Conservation (phyloP, 2,797 vertebrate species). For the Acropternis orthonyx region DNA sequence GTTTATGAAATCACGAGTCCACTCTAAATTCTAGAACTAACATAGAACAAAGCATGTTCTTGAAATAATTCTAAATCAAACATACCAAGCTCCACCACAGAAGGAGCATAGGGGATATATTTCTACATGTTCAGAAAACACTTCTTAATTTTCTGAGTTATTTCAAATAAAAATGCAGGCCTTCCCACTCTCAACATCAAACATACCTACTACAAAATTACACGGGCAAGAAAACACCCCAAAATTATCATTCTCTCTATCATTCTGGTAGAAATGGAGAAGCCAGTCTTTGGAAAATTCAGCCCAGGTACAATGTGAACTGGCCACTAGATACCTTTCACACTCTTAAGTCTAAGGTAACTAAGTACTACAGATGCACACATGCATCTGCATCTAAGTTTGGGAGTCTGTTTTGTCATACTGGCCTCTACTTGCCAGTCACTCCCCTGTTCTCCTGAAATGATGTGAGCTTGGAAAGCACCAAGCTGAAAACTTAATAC, state of each 20-base stretch:
- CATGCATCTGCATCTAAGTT: background rate
- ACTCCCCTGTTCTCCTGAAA: background rate
- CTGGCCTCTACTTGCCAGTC: background rate
- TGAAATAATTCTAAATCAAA: background rate
- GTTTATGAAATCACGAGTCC: background rate
- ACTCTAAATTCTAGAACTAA: background rate
- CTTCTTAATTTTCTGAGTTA: background rate
- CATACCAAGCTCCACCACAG: background rate
- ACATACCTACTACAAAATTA: background rate
- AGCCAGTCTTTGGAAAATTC: background rate
- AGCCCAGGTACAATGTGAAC: rapidly evolving
- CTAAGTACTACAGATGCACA: background rate
- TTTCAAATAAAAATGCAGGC: background rate
- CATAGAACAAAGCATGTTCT: background rate
- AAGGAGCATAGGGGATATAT: background rate
- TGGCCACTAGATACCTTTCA: background rate
- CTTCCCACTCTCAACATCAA: rapidly evolving
- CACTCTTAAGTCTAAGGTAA: background rate
- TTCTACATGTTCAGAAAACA: background rate
- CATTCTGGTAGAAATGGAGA: background rate
- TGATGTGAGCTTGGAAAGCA: background rate
- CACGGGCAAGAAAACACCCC: background rate
- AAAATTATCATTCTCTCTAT: background rate
- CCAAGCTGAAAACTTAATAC: background rate
- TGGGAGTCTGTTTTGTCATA: background rate